phyloP scores from a whole-genome alignment of 2,797 vertebrate species.

The Acanthurus lineatus region DNA sequence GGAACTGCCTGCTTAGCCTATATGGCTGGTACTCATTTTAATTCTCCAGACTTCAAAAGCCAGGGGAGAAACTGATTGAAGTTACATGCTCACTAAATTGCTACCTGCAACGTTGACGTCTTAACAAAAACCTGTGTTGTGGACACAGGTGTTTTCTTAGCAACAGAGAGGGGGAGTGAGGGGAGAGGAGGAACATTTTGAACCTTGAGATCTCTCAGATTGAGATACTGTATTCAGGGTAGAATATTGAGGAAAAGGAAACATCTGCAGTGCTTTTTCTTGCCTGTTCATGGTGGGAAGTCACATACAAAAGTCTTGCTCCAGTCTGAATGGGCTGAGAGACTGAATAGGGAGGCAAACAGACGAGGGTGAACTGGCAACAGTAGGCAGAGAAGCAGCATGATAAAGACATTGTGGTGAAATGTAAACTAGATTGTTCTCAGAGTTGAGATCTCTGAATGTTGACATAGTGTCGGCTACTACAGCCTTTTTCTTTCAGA shows the following conservation, averaged over 20 bases:
- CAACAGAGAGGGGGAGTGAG: constrained; percentile 40
- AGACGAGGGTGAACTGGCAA: constrained; percentile 22
- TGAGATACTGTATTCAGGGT: constrained; percentile 19
- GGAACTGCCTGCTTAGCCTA: constrained; percentile 19
- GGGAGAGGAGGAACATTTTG: constrained; percentile 39
- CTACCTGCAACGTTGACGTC: constrained; percentile 67
- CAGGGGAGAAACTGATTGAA: constrained; percentile 44
- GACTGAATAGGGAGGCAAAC: constrained; percentile 41
- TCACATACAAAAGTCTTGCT: constrained; percentile 35
- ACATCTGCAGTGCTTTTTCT: constrained; percentile 5
- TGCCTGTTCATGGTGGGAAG: constrained; percentile 45
- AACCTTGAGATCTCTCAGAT: constrained; percentile 49
- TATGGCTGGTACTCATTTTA: constrained; percentile 27
- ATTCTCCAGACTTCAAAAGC: constrained; percentile 65
- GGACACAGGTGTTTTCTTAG: constrained; percentile 75
- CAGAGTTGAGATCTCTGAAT: neutral
- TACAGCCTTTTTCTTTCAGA: neutral
- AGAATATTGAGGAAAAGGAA: constrained; percentile 1
- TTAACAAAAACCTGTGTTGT: constrained; percentile 66
- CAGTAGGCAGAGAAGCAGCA: constrained; percentile 17
- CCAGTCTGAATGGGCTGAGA: constrained; percentile 39
- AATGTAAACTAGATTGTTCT: constrained; percentile 5
- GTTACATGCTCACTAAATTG: constrained; percentile 64
- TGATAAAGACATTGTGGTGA: constrained; percentile 33
- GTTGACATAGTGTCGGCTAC: neutral